Conservation (phyloP, 2,113 vertebrate species). For the Lagopus muta region DNA sequence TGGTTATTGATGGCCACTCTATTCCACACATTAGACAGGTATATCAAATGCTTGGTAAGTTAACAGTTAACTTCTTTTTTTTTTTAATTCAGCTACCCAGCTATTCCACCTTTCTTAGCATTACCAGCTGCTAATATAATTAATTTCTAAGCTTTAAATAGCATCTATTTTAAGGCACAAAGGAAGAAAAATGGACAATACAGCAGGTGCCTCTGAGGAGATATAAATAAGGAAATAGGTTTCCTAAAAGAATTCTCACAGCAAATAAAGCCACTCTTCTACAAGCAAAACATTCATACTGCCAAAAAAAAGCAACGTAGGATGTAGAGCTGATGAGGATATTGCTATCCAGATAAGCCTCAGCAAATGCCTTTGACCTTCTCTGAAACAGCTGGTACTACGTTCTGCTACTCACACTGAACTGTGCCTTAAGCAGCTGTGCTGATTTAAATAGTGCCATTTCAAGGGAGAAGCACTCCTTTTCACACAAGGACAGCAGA, state of each 20-base stretch:
- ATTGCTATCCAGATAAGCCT: neutral
- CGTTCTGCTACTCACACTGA: neutral
- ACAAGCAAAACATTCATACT: neutral
- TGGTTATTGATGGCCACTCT: constrained; percentile 11
- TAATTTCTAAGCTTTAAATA: neutral
- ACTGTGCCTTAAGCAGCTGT: neutral
- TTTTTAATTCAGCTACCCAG: neutral
- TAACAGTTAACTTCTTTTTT: neutral
- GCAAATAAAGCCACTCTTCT: neutral
- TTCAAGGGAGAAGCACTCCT: neutral
- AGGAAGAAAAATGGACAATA: neutral
- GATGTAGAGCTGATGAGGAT: neutral
- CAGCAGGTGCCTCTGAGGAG: neutral
- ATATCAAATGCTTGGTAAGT: neutral
- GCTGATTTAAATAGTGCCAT: neutral
- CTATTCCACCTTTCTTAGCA: neutral
- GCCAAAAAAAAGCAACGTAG: neutral
- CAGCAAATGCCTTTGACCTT: neutral
- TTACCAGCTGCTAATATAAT: neutral
- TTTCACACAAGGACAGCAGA: neutral
- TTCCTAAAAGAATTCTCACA: neutral
- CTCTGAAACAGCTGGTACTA: neutral
- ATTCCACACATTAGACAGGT: neutral
- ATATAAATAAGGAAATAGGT: neutral
- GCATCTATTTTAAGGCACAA: neutral